A percentile compares a stretch with the other conserved stretches of the same genome.
phyloP scores from a whole-genome alignment of 2,888 invertebrate genomes.

The Microplitis deprimator region DNA sequence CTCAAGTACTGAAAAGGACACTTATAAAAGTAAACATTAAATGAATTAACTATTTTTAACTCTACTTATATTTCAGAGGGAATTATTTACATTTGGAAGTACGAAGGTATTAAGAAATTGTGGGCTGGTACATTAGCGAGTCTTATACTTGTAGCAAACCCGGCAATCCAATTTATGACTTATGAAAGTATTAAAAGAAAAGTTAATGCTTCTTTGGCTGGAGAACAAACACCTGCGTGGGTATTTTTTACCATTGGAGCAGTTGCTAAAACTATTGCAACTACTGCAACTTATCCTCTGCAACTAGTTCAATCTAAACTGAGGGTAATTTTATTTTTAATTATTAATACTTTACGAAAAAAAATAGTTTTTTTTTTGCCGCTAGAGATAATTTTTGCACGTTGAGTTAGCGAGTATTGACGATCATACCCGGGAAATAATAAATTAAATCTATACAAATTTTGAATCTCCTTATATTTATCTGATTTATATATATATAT shows the following conservation, averaged over 20 bases:
- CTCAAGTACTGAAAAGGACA: not conserved
- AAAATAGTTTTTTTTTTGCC: too few species aligned
- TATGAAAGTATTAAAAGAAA: slow-evolving; percentile 89
- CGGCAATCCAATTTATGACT: slow-evolving; percentile 93
- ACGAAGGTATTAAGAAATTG: slow-evolving; percentile 82
- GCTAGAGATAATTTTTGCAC: too few species aligned
- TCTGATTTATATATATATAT: too few species aligned
- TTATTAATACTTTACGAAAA: not conserved
- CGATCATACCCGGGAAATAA: too few species aligned
- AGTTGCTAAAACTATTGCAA: slow-evolving; percentile 87
- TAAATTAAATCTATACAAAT: too few species aligned
- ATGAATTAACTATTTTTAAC: not conserved
- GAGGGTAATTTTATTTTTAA: slow-evolving; percentile 70
- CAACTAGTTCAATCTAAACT: slow-evolving; percentile 89
- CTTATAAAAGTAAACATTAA: not conserved
- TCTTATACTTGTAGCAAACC: slow-evolving; percentile 88
- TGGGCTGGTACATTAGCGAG: slow-evolving; percentile 91
- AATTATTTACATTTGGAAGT: slow-evolving; percentile 78
- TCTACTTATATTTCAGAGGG: slow-evolving; percentile 73
- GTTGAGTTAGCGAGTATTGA: too few species aligned
- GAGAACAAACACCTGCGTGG: slow-evolving; percentile 75
- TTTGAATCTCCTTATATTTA: too few species aligned
- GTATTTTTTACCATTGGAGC: slow-evolving; percentile 84
- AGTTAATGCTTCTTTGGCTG: slow-evolving; percentile 72
- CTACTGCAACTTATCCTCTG: slow-evolving; percentile 90